Evolutionary conservation across 2,888 invertebrate genomes (phyloP).

Genomic region (Platycheirus albimanus): DNA sequence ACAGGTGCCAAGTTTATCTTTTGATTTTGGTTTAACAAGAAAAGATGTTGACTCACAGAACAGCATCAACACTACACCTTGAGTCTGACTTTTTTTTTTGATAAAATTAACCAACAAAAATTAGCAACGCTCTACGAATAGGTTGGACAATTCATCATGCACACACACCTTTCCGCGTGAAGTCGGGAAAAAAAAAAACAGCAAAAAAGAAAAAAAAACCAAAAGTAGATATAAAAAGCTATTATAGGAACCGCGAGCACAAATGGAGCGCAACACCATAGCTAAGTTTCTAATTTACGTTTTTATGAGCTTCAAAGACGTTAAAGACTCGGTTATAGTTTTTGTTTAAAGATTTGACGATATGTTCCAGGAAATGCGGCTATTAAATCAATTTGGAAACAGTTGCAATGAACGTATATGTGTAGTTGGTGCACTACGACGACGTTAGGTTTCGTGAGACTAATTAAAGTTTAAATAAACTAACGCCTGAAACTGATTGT

Average conservation of each 20-base stretch:
- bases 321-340: conserved; percentile 4
- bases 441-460: too few relatives aligned
- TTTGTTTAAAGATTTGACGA: conserved; percentile 26
- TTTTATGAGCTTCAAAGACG: conserved; percentile 11
- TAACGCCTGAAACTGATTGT: conserved; percentile 16
- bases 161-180: neutral
- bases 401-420: conserved; percentile 15
- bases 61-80: neutral
- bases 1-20: too few relatives aligned
- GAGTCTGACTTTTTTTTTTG: neutral
- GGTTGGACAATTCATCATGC: neutral
- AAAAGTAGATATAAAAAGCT: conserved; percentile 12
- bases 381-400: conserved; percentile 36
- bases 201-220: neutral
- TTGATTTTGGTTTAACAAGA: too few relatives aligned
- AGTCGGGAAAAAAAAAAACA: conserved; percentile 4
- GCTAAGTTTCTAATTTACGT: conserved; percentile 30
- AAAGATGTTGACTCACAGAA: neutral
- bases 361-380: conserved; percentile 26
- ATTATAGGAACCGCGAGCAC: conserved; percentile 49
- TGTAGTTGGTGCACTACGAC: neutral
- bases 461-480: conserved; percentile 20
- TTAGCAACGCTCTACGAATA: conserved; percentile 7
- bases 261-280: conserved; percentile 55
- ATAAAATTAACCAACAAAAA: conserved; percentile 8